A percentile compares a stretch with the other conserved stretches of the same genome.
These are phyloP conservation scores for Masticophis lateralis DNA, from an alignment of 2,797 vertebrate species.

Conservation along the genomic window DNA sequence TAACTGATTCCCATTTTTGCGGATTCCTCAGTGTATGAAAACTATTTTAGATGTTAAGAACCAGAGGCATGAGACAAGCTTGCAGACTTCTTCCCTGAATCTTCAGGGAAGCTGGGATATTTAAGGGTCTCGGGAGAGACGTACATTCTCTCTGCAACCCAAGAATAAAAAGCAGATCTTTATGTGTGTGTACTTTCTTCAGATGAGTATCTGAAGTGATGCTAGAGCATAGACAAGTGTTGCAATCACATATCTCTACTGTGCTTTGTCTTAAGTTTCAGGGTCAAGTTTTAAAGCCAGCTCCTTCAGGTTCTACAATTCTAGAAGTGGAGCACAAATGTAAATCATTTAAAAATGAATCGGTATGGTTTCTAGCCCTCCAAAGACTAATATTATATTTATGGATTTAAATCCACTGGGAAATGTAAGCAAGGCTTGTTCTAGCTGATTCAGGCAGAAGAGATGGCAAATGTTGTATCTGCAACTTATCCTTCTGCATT, in stretches of 20 bases:
- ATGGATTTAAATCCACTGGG: conserved; percentile 8
- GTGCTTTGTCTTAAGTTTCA: not conserved
- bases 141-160: not conserved
- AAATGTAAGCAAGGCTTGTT: not conserved
- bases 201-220: not conserved
- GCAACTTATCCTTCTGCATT: conserved; percentile 24
- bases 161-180: not conserved
- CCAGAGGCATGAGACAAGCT: not conserved
- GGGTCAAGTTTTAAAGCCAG: not conserved
- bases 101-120: not conserved
- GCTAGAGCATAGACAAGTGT: not conserved
- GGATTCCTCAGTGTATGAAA: not conserved
- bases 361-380: conserved; percentile 5
- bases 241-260: not conserved
- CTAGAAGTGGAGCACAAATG: not conserved
- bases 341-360: not conserved
- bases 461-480: not conserved
- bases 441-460: not conserved
- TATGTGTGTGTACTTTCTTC: not conserved
- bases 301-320: not conserved
- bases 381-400: conserved; percentile 30
- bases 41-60: not conserved
- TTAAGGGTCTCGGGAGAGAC: not conserved
- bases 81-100: not conserved
- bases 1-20: not conserved